Evolutionary conservation across 2,888 invertebrate species (phyloP), one percentile per base, ranked within the genome.

Genomic region (Osedax fenrisi): DNA sequence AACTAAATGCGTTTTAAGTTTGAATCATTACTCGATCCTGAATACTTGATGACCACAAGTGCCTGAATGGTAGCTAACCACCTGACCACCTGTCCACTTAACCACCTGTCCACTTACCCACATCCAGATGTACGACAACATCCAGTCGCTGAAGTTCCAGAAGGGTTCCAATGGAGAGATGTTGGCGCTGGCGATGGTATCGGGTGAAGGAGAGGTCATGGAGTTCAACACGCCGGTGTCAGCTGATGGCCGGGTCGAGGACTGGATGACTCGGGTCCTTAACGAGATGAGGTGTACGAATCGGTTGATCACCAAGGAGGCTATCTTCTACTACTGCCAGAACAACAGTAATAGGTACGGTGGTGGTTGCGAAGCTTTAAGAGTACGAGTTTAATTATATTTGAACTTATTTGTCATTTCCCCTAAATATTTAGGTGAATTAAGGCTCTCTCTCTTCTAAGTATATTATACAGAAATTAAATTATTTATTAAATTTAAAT

Each of bases 111-210:
- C n/a, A n/a, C n/a, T n/a, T n/a, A n/a, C n/a, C n/a, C n/a, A n/a
- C n/a, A n/a, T 79, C 21, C 84, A 90, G 89, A 94, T 94, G 92
- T 94, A 92, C 84, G 93, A 94, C 84, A 94, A 94, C 81, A 89
- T 94, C 27, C 89, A 90, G 79, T 88, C 90, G 22, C 86, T 94
- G 77, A 87, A 89, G 27, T 86, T 94, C 78, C 87, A 87, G 25
- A 87, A 88, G 62, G 90, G 90, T 80, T 87, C 87, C 76, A 87
- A 88, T 17, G 89, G 89, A 72, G 87, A 89, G 62, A 88, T 88
- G 0, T 86, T 89, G 13, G 92, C 90, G 0, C 88, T 88, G 3
- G 92, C 91, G 67, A 90, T 94, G 90, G 88, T 92, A 78, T 94
- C 94, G 0, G 89, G 89, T 75, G 94, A 94, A 86, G 89, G 89